Evolutionary conservation across 2,888 invertebrate species (phyloP), one percentile per base, ranked within the genome.

Genomic region (Latheticus oryzae): DNA sequence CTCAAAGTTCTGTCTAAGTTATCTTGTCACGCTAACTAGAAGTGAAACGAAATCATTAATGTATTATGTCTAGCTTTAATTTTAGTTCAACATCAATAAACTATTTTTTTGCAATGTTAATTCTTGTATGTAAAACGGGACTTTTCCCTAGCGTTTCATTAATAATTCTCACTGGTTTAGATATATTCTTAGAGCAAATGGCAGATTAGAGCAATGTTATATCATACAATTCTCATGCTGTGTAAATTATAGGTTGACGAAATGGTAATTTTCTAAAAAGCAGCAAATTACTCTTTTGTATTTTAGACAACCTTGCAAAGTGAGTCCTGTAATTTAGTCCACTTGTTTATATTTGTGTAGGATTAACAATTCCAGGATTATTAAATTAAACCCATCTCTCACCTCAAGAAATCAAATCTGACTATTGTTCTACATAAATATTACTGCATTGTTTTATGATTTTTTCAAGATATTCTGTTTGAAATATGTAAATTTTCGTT

Each of bases 11-110:
- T 15, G 26, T 42, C 43, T 30, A 43, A 43, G 28, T 30, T 43
- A 5, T 16, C 8, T 23, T 47, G 33, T 47, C 45, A 47, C 45
- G 45, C 45, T 42, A 42, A 13, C n/a, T 21, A 42, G 16, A 26
- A 42, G 42, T 42, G 28, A 42, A 42, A 42, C 42, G 9, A 26
- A 26, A 28, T 42, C 42, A 15, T 26, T 40, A 40, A 40, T 40
- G 38, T 37, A 40, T 40, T 26, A 42, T n/a, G 42, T 8, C 28
- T 38, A 38, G 12, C 23, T 38, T 38, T 38, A 21, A 23, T 38
- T 38, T 42, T 28, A 26, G 26, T 26, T 26, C 28, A 17, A 28
- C 42, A 16, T 16, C 28, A 42, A 8, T 5, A 19, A 19, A 19
- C 3, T 19, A 19, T 3, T 19, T 5, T 19, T 19, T 19, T 19